These are phyloP conservation scores for Ditylenchus dipsaci DNA, from an alignment of 1,140 invertebrate species.

Conservation along the genomic window DNA sequence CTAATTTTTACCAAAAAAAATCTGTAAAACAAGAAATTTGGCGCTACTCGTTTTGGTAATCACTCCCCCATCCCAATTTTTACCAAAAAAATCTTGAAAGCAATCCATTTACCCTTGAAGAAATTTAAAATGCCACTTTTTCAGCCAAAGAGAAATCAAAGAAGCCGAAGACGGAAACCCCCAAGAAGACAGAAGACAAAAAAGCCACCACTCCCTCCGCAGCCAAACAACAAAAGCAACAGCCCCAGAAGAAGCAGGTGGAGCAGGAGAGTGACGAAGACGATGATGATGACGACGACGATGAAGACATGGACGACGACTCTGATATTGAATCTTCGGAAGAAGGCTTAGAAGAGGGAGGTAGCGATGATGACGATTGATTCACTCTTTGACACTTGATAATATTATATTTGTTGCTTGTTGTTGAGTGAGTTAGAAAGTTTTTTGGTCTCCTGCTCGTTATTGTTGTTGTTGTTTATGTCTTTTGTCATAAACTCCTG, in stretches of 20 bases:
- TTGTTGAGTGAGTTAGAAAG: not conserved
- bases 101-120: too few species aligned
- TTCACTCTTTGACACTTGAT: not conserved
- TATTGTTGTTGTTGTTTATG: constrained; percentile 10
- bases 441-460: not conserved
- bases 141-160: constrained; percentile 1
- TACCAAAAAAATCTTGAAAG: too few species aligned
- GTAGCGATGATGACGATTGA: constrained; percentile 7
- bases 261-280: constrained; percentile 4
- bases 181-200: not conserved
- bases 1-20: not conserved
- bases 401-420: too few species aligned
- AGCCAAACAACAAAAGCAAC: not conserved
- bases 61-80: too few species aligned
- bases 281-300: constrained; percentile 7
- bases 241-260: not conserved
- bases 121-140: not conserved
- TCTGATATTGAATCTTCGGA: constrained; percentile 8
- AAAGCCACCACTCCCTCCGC: not conserved
- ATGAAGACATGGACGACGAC: constrained; percentile 12
- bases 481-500: too few species aligned
- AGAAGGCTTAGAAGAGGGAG: constrained; percentile 9
- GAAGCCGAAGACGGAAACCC: not conserved
- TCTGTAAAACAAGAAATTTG: not conserved
- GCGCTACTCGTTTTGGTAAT: not conserved